phyloP scores from a whole-genome alignment of 92 coral and sea anemone genomes.

The Phymanthus crucifer region DNA sequence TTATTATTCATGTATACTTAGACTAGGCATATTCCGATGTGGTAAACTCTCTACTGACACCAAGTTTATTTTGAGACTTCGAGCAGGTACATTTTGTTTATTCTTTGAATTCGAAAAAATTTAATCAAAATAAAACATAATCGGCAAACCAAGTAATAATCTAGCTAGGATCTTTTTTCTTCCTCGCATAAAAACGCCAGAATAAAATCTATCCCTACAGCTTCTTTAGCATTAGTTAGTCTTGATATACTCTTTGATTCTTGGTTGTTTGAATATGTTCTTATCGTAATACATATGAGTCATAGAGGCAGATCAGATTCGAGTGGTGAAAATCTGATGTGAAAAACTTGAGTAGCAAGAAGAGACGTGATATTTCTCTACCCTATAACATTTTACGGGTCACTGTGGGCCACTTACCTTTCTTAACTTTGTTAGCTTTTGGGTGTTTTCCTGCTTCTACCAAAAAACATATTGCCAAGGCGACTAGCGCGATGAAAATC shows the following conservation, averaged over 20 bases:
- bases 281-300: background rate
- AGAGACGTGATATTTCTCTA: background rate
- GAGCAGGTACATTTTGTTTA: conserved; percentile 13
- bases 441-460: conserved; percentile 72
- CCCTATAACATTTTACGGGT: conserved; percentile 14
- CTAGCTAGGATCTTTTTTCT: no score
- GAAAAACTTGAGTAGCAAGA: background rate
- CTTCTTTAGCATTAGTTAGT: background rate
- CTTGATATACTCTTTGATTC: background rate
- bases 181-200: no score
- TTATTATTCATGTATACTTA: background rate
- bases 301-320: background rate
- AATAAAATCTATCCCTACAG: background rate
- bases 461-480: conserved; percentile 52
- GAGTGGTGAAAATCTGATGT: background rate
- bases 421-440: conserved; percentile 59
- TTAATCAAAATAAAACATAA: background rate
- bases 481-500: conserved; percentile 54
- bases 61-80: conserved; percentile 1
- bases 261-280: background rate
- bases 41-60: background rate
- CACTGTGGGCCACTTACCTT: conserved; percentile 45
- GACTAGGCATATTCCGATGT: no score
- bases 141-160: no score
- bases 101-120: background rate